Base-by-base conservation (phyloP, 1,140 invertebrate genomes). In the Drosophila asahinai region DNA sequence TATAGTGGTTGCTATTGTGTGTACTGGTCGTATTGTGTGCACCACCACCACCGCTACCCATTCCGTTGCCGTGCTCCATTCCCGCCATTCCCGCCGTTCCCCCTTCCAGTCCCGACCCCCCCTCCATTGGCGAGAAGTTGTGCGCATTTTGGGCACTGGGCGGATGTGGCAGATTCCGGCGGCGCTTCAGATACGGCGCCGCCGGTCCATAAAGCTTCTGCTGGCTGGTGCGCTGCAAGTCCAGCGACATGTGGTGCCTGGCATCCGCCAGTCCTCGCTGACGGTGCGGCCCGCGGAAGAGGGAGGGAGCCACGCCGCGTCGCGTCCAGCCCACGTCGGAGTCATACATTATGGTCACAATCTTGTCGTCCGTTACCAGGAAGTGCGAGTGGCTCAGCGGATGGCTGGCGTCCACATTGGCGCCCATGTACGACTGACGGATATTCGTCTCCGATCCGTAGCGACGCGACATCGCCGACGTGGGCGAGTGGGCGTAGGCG, bases 251-350 rank as follows among this genome's bases (percentile, higher is more conserved):
- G 27, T 92, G 87, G 52, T 92, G 75, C 40, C 90, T 75, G 5
- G 86, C 73, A 49, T 86, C 73, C 12, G 71, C 52, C 22, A 72
- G 40, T 3, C 77, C 81, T 1, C 90, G 86, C 11, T 78, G 75
- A 0, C 86, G 86, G 22, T 86, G 86, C 0, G 89, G 58, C 14
- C 79, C 83, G 0, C 90, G 77, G 43, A 92, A 92, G 1, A 86
- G 81, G 0, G 89, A 91, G 0, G 91, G 90, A 1, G 83, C 83
- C 6, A 93, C 91, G 5, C 91, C 91, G 30, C 92, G 87, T 8
- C 92, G 76, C 2, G 93, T 91, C 93, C 93, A 93, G 43, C 93
- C 93, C 45, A 92, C 91, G 62, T 93, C 93, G n/a, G 93, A 93
- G 73, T 93, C 93, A 49, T 93, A 93, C 60, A 90, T 93, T 19